Percentiles rank a stretch among this genome's conserved stretches.
Evolutionary conservation across 92 coral and sea anemone genomes (phyloP).

Genomic region (Palythoa grandiflora): DNA sequence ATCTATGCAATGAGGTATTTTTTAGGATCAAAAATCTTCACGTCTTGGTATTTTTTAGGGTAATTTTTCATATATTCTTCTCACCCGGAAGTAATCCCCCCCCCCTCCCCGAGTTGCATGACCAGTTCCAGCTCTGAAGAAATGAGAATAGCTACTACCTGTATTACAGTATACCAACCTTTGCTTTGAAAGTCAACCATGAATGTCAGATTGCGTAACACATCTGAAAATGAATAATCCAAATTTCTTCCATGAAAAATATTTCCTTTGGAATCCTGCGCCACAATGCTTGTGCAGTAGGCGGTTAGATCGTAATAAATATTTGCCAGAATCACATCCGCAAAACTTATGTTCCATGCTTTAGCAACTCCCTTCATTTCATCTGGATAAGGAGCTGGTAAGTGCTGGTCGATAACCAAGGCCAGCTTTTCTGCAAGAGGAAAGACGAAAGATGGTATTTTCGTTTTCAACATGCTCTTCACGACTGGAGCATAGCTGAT

Average conservation of each 20-base stretch:
- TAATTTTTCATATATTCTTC: too few relatives aligned
- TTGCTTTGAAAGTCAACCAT: constrained; percentile 83
- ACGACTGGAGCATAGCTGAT: constrained; percentile 51
- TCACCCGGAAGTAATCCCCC: too few relatives aligned
- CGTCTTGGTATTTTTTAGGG: too few relatives aligned
- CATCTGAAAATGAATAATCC: constrained; percentile 68
- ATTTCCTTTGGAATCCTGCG: constrained; percentile 76
- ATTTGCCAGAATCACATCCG: constrained; percentile 75
- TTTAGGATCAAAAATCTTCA: too few relatives aligned
- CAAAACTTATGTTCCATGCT: constrained; percentile 67
- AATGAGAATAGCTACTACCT: too few relatives aligned
- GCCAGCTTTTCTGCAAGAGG: constrained; percentile 78
- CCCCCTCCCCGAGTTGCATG: too few relatives aligned
- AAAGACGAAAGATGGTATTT: constrained; percentile 53
- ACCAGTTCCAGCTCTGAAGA: too few relatives aligned
- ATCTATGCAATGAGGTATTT: too few relatives aligned
- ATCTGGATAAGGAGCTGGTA: constrained; percentile 81
- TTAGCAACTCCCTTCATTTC: constrained; percentile 83
- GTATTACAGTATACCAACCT: constrained; percentile 55
- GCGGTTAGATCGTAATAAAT: constrained; percentile 85
- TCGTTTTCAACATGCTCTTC: constrained; percentile 23
- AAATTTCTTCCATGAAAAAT: constrained; percentile 82
- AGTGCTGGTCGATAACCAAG: constrained; percentile 57
- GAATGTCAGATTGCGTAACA: constrained; percentile 73
- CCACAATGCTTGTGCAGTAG: constrained; percentile 90